These are phyloP conservation scores for Siniperca obscura DNA, from an alignment of 2,797 vertebrate genomes.

Conservation along the genomic window DNA sequence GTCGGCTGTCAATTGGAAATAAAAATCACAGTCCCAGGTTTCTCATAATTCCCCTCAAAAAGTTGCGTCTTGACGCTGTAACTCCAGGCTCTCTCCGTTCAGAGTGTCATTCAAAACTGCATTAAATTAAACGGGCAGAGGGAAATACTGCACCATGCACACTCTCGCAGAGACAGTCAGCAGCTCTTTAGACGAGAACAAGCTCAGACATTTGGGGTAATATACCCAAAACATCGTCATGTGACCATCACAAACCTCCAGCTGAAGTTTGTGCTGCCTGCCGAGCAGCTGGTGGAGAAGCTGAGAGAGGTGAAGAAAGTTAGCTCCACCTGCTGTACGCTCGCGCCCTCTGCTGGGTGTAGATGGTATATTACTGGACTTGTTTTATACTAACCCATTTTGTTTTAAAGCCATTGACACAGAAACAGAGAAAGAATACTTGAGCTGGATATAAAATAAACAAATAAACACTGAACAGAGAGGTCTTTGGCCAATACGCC, in stretches of 20 bases:
- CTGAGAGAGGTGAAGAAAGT: neutral
- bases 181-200: constrained; percentile 34
- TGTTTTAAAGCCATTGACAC: neutral
- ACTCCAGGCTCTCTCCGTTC: constrained; percentile 7
- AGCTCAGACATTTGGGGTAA: constrained; percentile 50
- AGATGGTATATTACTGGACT: neutral
- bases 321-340: neutral
- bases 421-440: neutral
- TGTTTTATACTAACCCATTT: fast-evolving
- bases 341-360: constrained; percentile 50
- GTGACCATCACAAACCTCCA: constrained; percentile 63
- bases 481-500: neutral
- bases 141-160: constrained; percentile 1
- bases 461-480: neutral
- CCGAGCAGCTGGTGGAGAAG: constrained; percentile 25
- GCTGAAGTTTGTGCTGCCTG: constrained; percentile 36
- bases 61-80: constrained; percentile 17
- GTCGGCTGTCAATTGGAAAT: constrained; percentile 53
- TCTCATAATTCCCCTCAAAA: constrained; percentile 64
- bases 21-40: constrained; percentile 64
- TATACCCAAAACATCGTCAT: constrained; percentile 72
- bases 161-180: constrained; percentile 18
- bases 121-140: neutral
- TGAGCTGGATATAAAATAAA: neutral
- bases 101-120: neutral